These are phyloP conservation scores for Rhadina sibilatrix DNA, from an alignment of 2,113 vertebrate genomes.

Conservation along the genomic window DNA sequence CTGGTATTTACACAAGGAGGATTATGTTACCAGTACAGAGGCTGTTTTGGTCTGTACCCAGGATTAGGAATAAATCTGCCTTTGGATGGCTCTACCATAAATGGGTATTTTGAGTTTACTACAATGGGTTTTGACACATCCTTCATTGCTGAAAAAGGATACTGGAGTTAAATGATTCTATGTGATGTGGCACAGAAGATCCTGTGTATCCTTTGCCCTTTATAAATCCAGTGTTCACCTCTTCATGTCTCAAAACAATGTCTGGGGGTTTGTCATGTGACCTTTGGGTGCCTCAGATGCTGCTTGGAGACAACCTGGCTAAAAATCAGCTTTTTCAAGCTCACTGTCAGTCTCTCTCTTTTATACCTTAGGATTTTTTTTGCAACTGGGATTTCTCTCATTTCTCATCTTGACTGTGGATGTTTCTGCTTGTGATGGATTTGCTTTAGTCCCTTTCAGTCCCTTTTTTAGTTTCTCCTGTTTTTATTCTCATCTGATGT, in stretches of 20 bases:
- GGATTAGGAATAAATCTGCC: slow-evolving; percentile 13
- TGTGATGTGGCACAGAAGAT: neutral
- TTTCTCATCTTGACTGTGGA: neutral
- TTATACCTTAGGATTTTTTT: neutral
- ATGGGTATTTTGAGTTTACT: neutral
- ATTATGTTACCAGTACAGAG: neutral
- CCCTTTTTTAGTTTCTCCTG: neutral
- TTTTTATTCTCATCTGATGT: neutral
- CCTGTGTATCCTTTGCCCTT: slow-evolving; percentile 21
- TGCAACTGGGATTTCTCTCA: neutral
- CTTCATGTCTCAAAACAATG: neutral
- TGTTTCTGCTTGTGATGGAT: neutral
- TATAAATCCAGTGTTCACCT: neutral
- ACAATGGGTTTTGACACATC: neutral
- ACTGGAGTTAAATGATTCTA: neutral
- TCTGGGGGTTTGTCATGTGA: neutral
- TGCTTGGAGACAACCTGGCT: neutral
- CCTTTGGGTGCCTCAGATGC: neutral
- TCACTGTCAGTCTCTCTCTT: neutral
- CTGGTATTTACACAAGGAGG: neutral
- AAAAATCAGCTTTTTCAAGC: neutral
- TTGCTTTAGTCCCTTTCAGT: neutral
- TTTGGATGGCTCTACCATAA: neutral
- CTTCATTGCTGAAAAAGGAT: neutral
- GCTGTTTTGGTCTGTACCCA: neutral